Base-by-base conservation (phyloP, 2,888 invertebrate species). In the Trisateles emortualis region DNA sequence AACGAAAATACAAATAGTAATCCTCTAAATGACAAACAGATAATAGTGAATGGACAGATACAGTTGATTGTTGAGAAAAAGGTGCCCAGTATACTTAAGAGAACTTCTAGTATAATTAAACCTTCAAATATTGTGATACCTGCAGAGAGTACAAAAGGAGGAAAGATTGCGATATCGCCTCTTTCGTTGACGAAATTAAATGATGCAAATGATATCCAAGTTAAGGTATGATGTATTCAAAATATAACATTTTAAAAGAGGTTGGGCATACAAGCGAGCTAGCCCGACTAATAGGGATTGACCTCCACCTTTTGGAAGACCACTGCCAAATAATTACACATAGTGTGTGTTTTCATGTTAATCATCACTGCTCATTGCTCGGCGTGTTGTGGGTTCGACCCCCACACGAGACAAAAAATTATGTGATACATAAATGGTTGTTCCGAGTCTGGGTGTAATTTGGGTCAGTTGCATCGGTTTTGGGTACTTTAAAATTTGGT, bases 121-220 rank as follows among this genome's bases (percentile, higher is more conserved):
- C 58, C 78, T 14, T 58, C 74, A 17, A 78, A 58, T 55, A 59
- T 81, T 58, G 74, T 82, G 32, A 76, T 83, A 65, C 77, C 85
- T 19, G 56, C 78, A 6, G 82, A 88, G 32, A 83, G 76, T 81
- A 82, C 81, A 77, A 86, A 79, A 16, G 74, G 74, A 36, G 79
- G 79, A 4, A 87, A 80, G 66, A 83, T 90, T 52, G 73, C 84
- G 39, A 82, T 90, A 59, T 76, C 83, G 10, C 84, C 86, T n/a
- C 63, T 86, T 30, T 65, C 75, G 42, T 78, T 78, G 49, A 76
- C 66, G 6, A 79, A 79, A 52, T 64, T 59, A n/a, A 72, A 77
- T 52, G 64, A 70, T 72, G 54, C 62, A 43, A 75, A 69, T 19
- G 75, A 79, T 63, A 56, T 58, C 52, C 79, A 79, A 66, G 62